A percentile compares a stretch with the other conserved stretches of the same genome.
phyloP scores from a whole-genome alignment of 37 sponge, comb jelly and placozoan species.

The Dysidea cf. avara region DNA sequence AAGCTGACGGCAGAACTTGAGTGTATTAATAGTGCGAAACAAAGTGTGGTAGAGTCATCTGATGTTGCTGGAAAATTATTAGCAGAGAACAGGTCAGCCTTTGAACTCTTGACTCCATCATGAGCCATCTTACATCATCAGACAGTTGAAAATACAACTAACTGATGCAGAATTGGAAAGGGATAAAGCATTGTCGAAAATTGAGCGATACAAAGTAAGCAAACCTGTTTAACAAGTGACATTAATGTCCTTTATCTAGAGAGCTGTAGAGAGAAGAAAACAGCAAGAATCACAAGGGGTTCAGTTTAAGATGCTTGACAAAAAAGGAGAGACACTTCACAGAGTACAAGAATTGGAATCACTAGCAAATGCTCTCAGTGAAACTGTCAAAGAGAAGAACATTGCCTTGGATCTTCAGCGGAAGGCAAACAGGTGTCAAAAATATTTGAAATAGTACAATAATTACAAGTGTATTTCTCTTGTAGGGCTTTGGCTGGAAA shows the following conservation, averaged over 20 bases:
- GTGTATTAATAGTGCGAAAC: no score
- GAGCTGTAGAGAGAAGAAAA: slow-evolving; percentile 44
- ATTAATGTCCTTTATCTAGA: slow-evolving; percentile 2
- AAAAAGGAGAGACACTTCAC: slow-evolving; percentile 8
- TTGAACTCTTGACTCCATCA: no score
- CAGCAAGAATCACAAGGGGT: slow-evolving; percentile 20
- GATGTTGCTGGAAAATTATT: no score
- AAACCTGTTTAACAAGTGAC: neutral
- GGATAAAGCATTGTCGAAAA: slow-evolving; percentile 33
- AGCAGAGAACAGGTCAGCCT: no score
- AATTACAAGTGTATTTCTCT: neutral
- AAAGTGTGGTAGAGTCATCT: no score
- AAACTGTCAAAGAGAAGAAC: slow-evolving; percentile 64
- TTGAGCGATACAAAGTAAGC: slow-evolving; percentile 61
- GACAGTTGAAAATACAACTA: slow-evolving; percentile 41
- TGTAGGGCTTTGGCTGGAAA: slow-evolving; percentile 42
- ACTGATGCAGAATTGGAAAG: slow-evolving; percentile 43
- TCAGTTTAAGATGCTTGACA: no score
- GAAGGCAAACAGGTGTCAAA: slow-evolving; percentile 52
- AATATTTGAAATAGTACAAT: neutral
- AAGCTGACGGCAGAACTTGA: no score
- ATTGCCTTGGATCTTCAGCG: slow-evolving; percentile 42
- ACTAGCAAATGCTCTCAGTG: slow-evolving; percentile 52
- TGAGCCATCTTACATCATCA: no score
- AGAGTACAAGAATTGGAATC: slow-evolving; percentile 46